Base-by-base conservation (phyloP, 2,797 vertebrate genomes). In the Sebastes matsubarae region DNA sequence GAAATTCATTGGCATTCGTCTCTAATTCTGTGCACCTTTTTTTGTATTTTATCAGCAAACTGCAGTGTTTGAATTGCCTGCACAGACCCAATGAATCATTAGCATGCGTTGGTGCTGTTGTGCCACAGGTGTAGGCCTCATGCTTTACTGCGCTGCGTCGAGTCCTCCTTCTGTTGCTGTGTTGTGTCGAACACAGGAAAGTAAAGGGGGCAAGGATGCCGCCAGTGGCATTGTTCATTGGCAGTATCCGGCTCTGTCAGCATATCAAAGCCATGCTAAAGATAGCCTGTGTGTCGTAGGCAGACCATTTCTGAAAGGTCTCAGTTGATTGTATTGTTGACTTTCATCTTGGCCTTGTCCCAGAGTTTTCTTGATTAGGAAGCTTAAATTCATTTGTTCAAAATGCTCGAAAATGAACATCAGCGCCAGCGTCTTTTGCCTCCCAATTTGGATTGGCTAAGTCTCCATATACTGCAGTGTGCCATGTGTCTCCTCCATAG, bases 121-220 rank as follows among this genome's bases (percentile, higher is more conserved):
- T 78, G 68, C 50, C 57, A 66, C n/a, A 54, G 52, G 42, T 80
- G 68, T 50, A 34, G 42, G 34, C 36, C 14, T 16, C 8, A 29
- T 63, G 67, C 24, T 77, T 71, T 61, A 42, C 68, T 72, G 25
- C 2, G 60, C 55, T 71, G 34, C 2, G 52, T 69, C 64, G 29
- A 79, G 64, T 68, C 75, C 50, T 72, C 80, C 77, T 67, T 88
- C 77, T 82, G 81, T 85, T 68, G 30, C 72, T 88, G 75, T 82
- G 81, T 85, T 68, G 30, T 72, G 55, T 64, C 6, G 42, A 80
- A 75, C 36, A 61, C 4, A 52, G 50, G 34, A 66, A 80, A 75
- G 60, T 30, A 68, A 61, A 75, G 29, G 32, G 63, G 59, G 22
- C 42, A 38, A 80, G 36, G 77, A 82, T 61, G 52, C 18, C 2